Conservation (phyloP, 2,797 vertebrate genomes). For the Antennarius maculatus region DNA sequence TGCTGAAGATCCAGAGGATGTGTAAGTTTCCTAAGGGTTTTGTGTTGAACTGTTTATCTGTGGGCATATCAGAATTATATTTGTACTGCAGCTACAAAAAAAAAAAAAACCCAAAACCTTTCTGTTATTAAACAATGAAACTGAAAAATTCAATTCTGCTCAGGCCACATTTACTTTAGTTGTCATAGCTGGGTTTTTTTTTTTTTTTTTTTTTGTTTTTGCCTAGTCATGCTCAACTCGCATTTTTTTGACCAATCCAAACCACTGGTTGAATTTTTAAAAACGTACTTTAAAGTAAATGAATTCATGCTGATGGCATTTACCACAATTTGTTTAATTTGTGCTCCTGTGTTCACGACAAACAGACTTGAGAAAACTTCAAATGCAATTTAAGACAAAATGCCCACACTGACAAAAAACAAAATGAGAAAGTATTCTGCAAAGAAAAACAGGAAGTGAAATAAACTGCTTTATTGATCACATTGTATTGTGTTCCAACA, state of each 20-base stretch:
- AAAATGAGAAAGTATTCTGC: too few relatives aligned
- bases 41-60: not conserved
- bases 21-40: conserved; percentile 66
- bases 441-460: not conserved
- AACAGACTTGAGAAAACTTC: too few relatives aligned
- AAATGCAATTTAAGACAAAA: not conserved
- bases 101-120: too few relatives aligned
- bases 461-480: not conserved
- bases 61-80: too few relatives aligned
- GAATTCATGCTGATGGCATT: too few relatives aligned
- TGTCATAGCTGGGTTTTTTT: not conserved
- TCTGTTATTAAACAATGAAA: not conserved
- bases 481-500: not conserved
- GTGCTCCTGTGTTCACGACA: too few relatives aligned
- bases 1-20: conserved; percentile 70
- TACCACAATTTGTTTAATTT: too few relatives aligned
- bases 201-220: not conserved
- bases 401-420: not conserved
- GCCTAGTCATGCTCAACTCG: conserved; percentile 16
- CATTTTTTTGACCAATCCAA: not conserved
- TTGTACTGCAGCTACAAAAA: too few relatives aligned
- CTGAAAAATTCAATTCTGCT: not conserved
- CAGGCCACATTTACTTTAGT: not conserved
- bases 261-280: not conserved
- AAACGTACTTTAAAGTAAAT: not conserved